phyloP scores from a whole-genome alignment of 2,113 vertebrate species.

The Aegithalos caudatus region DNA sequence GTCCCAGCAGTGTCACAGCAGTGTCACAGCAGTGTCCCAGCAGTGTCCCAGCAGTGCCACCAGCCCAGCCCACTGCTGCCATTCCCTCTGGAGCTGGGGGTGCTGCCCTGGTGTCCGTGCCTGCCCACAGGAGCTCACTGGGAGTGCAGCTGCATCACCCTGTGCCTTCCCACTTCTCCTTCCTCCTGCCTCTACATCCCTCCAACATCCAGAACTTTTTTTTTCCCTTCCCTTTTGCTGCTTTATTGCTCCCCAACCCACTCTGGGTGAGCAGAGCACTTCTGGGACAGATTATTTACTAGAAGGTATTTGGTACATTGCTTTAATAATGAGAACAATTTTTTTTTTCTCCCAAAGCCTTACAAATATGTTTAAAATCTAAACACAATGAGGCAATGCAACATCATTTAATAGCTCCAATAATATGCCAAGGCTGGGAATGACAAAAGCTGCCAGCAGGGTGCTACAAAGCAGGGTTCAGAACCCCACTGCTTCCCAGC shows the following conservation, averaged over 20 bases:
- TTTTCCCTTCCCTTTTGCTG: neutral
- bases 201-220: neutral
- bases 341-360: constrained; percentile 27
- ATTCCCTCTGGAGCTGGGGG: too few relatives aligned
- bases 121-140: neutral
- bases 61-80: too few relatives aligned
- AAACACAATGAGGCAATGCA: constrained; percentile 64
- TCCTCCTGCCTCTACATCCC: neutral
- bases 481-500: constrained; percentile 52
- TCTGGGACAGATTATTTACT: constrained; percentile 59
- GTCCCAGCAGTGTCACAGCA: too few relatives aligned
- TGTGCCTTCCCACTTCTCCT: neutral
- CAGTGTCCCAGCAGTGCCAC: neutral
- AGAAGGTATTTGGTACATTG: constrained; percentile 56
- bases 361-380: constrained; percentile 70
- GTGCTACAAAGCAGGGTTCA: constrained; percentile 58
- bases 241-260: neutral
- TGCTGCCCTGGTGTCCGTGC: neutral
- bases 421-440: constrained; percentile 63
- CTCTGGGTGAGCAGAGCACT: constrained; percentile 28
- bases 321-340: constrained; percentile 49
- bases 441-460: constrained; percentile 65
- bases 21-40: too few relatives aligned
- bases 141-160: neutral
- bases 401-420: constrained; percentile 54